These are phyloP conservation scores for Heterotis niloticus DNA, from an alignment of 2,113 vertebrate species.

Conservation along the genomic window DNA sequence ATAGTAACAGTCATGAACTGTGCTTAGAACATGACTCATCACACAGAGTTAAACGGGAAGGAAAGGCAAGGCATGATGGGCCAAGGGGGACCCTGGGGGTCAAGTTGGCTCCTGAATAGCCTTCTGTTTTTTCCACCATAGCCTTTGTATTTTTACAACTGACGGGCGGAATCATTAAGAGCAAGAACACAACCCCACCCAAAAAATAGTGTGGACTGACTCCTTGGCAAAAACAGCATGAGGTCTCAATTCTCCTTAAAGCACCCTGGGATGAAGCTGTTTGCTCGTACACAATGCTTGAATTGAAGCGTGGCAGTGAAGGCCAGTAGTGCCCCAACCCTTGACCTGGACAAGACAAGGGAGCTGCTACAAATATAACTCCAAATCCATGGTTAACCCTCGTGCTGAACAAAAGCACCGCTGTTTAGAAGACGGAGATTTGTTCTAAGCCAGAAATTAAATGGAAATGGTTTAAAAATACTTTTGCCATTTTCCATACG, in stretches of 20 bases:
- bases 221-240: neutral
- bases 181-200: neutral
- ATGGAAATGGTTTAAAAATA: conserved; percentile 62
- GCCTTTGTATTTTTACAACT: conserved; percentile 14
- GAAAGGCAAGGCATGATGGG: conserved; percentile 39
- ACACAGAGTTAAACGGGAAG: conserved; percentile 42
- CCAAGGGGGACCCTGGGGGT: conserved; percentile 7
- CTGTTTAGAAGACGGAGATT: conserved; percentile 46
- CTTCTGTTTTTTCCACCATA: conserved; percentile 11
- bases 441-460: conserved; percentile 30
- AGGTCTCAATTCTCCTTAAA: neutral
- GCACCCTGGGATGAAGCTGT: neutral
- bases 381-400: conserved; percentile 24
- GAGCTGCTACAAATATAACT: neutral
- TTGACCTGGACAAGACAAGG: neutral
- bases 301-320: neutral
- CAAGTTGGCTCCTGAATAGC: conserved; percentile 7
- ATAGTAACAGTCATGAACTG: conserved; percentile 12
- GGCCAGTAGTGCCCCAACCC: neutral
- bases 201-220: conserved; percentile 20
- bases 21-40: conserved; percentile 25
- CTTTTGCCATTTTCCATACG: conserved; percentile 45
- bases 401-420: conserved; percentile 30
- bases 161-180: conserved; percentile 14
- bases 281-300: neutral